Evolutionary conservation across 2,888 invertebrate genomes (phyloP), one percentile per base, ranked within the genome.

Genomic region (Podotricha telesiphe): DNA sequence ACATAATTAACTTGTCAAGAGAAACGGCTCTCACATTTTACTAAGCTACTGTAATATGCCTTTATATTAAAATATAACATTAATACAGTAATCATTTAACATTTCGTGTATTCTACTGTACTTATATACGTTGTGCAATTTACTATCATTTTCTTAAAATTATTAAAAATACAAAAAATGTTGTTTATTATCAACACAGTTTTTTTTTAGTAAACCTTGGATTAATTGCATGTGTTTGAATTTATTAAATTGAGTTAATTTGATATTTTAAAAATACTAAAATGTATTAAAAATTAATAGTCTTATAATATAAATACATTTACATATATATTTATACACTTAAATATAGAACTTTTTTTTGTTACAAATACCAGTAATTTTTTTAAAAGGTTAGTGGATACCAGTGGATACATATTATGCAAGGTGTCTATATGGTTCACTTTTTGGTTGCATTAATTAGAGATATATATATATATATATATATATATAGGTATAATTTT

Each of bases 1-100:
- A 73, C 68, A 55, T 75, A 75, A 77, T 76, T 73, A 75, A 73
- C 70, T 73, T 73, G 74, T 76, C 74, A 59, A 65, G 71, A 70
- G 71, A 59, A 73, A 76, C 68, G 69, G 65, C 70, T 63, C 72
- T 73, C 67, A 65, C 70, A 58, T 68, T 66, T 61, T 65, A 65
- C 72, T 68, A 66, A 72, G 72, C 68, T 48, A 53, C 65, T 22
- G 59, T 59, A 17, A 45, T 59, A 28, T 45, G 22, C 42, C 28
- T 7, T 59, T 59, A 59, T 45, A 28, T 7, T 59, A 45, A 28
- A 45, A 59, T 59, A 22, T 17, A 37, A 37, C 8, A 13, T 51
- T 7, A 22, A 15, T 0, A n/a, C 28, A 51, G 5, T 28, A 22
- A 28, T 22, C 19, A 51, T 15, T 51, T 51, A 28, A 51, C 51